These are phyloP conservation scores for Crepidodera aurea DNA, from an alignment of 2,888 invertebrate species.

Conservation along the genomic window DNA sequence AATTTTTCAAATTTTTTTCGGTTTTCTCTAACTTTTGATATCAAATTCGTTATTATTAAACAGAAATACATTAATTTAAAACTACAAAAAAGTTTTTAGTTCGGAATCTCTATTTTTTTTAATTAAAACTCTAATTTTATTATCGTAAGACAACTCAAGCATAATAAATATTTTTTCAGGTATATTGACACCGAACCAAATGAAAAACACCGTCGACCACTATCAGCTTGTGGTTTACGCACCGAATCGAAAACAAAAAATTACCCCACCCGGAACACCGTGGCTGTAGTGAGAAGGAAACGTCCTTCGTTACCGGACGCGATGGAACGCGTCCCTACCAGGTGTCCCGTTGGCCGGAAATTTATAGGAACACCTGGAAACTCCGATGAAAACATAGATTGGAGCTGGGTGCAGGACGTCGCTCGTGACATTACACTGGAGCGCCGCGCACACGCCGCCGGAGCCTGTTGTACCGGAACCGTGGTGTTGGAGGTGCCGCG, in stretches of 20 bases:
- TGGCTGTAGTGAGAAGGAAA: conserved; percentile 45
- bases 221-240: conserved; percentile 44
- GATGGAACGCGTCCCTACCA: conserved; percentile 26
- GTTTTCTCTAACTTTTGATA: too few species aligned
- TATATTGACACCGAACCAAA: conserved; percentile 46
- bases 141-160: too few species aligned
- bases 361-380: conserved; percentile 48
- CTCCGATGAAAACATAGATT: conserved; percentile 55
- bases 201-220: conserved; percentile 40
- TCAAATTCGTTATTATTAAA: too few species aligned
- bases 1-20: too few species aligned
- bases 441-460: conserved; percentile 52
- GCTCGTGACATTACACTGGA: conserved; percentile 46
- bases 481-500: conserved; percentile 51
- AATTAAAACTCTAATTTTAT: too few species aligned
- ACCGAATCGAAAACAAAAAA: conserved; percentile 43
- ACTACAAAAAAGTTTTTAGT: too few species aligned
- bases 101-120: too few species aligned
- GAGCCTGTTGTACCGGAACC: conserved; percentile 55
- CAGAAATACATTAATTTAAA: too few species aligned
- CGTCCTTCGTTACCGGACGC: conserved; percentile 36
- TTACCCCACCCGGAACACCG: conserved; percentile 41
- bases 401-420: conserved; percentile 56
- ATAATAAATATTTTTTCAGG: neutral
- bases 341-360: conserved; percentile 48